Conservation (phyloP, 1,140 invertebrate genomes). For the Andricus grossulariae region DNA sequence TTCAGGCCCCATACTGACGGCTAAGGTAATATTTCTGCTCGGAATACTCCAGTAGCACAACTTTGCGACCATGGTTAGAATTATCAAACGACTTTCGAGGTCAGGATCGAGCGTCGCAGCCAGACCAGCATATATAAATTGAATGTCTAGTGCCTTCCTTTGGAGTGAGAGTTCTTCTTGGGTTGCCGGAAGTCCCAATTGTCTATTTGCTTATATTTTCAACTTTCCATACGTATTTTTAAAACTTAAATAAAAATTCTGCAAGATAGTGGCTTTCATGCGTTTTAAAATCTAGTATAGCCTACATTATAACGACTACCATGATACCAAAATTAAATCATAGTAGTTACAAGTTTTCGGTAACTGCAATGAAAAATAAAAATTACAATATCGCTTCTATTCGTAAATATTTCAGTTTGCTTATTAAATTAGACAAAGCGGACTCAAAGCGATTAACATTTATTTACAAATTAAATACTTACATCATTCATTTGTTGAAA, state of each 20-base stretch:
- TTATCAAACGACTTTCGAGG: slow-evolving; percentile 70
- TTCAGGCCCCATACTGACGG: slow-evolving; percentile 22
- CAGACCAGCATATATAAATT: slow-evolving; percentile 44
- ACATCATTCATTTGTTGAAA: no score
- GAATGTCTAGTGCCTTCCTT: slow-evolving; percentile 42
- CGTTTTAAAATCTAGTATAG: neutral
- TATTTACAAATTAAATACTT: no score
- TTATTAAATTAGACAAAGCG: no score
- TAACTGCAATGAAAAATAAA: no score
- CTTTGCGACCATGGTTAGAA: slow-evolving; percentile 62
- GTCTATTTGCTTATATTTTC: slow-evolving; percentile 56
- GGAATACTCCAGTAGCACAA: slow-evolving; percentile 57
- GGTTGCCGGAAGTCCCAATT: slow-evolving; percentile 61
- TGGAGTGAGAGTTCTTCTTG: slow-evolving; percentile 66
- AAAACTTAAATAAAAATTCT: neutral
- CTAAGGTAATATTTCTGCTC: slow-evolving; percentile 61
- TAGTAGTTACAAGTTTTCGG: no score
- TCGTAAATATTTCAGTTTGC: no score
- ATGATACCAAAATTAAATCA: no score
- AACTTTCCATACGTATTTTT: slow-evolving; percentile 55
- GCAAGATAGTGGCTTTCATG: neutral
- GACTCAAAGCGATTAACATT: no score
- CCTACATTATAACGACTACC: no score
- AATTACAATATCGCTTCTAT: no score
- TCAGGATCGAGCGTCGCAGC: slow-evolving; percentile 61